Evolutionary conservation across 2,797 vertebrate species (phyloP).

Genomic region (Myotis pilosus): DNA sequence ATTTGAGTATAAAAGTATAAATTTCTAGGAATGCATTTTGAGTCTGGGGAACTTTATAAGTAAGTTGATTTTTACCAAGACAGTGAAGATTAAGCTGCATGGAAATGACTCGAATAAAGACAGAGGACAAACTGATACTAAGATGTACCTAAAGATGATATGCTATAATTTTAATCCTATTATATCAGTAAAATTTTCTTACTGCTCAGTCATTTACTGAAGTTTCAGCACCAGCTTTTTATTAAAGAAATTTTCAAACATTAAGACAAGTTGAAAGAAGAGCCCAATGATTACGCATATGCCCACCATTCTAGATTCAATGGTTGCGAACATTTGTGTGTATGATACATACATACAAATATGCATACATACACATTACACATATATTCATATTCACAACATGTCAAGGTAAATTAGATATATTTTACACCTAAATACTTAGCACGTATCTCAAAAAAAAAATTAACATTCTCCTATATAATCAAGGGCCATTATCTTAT

Average conservation of each 20-base stretch:
- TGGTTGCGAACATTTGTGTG: background rate
- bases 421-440: background rate
- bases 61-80: background rate
- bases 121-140: background rate
- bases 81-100: background rate
- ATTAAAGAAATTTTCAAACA: background rate
- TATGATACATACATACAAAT: background rate
- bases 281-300: background rate
- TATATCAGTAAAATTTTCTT: background rate
- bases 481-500: background rate
- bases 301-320: background rate
- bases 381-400: background rate
- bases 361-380: background rate
- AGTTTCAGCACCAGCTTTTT: background rate
- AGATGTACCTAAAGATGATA: background rate
- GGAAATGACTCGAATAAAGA: background rate
- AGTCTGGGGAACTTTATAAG: background rate
- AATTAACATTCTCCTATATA: background rate
- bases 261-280: background rate
- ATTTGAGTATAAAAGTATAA: background rate
- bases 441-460: background rate
- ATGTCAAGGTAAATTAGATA: slow-evolving; percentile 12
- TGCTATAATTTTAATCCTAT: background rate
- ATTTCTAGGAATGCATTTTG: background rate
- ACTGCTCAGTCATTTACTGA: background rate